Conservation (phyloP, 2,888 invertebrate species). For the Elysia crispata region DNA sequence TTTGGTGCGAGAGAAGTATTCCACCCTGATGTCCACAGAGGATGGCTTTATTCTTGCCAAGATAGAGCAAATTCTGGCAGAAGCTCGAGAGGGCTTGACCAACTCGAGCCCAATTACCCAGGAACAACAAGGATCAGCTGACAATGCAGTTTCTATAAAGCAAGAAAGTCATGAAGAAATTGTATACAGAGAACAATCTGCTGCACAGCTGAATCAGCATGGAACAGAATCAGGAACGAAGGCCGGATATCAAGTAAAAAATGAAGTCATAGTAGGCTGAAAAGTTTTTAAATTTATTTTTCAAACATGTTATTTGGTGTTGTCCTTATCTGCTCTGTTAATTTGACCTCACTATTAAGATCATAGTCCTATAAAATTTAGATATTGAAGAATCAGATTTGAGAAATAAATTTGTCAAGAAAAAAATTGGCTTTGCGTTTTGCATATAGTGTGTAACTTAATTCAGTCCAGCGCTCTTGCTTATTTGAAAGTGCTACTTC, state of each 20-base stretch:
- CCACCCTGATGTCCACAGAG: slow-evolving; percentile 30
- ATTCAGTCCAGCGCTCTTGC: no score
- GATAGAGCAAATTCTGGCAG: slow-evolving; percentile 40
- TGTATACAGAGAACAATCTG: no score
- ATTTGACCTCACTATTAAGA: no score
- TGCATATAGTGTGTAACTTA: no score
- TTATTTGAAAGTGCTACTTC: no score
- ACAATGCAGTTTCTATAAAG: slow-evolving; percentile 48
- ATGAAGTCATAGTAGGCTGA: not conserved
- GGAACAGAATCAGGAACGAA: not conserved
- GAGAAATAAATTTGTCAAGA: no score
- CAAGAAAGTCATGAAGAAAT: slow-evolving; percentile 53
- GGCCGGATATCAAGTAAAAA: not conserved
- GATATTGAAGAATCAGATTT: no score
- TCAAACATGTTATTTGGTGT: no score
- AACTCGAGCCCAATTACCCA: slow-evolving; percentile 1
- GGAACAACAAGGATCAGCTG: slow-evolving; percentile 17
- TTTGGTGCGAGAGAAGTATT: slow-evolving; percentile 37
- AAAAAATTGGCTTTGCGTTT: no score
- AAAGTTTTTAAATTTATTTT: no score
- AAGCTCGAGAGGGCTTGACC: slow-evolving; percentile 18
- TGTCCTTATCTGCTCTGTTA: no score
- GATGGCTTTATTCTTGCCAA: slow-evolving; percentile 33
- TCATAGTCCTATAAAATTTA: not conserved
- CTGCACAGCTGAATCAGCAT: not conserved